Evolutionary conservation across 2,113 vertebrate genomes (phyloP).

Genomic region (Megaceryle maxima): DNA sequence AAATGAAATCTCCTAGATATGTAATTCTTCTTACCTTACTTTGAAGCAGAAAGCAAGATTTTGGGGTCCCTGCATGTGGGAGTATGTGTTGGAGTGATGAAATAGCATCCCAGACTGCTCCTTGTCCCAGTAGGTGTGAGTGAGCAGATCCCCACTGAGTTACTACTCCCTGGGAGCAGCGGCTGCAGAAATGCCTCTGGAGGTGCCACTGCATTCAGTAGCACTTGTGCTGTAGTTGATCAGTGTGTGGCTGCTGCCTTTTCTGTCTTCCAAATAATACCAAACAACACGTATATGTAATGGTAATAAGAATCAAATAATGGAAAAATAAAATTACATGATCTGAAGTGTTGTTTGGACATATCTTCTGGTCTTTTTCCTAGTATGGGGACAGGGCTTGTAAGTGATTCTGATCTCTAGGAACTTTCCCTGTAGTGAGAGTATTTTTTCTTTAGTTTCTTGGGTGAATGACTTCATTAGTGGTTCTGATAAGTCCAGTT

Average conservation of each 20-base stretch:
- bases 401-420: not conserved
- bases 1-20: not conserved
- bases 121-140: not conserved
- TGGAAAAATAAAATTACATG: not conserved
- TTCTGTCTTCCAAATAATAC: not conserved
- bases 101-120: not conserved
- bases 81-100: not conserved
- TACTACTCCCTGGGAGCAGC: not conserved
- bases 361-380: not conserved
- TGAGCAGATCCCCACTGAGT: not conserved
- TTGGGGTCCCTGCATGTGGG: not conserved
- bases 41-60: not conserved
- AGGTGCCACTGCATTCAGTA: not conserved
- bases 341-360: not conserved
- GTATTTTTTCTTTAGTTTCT: not conserved
- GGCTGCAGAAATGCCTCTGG: not conserved
- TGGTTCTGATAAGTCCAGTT: not conserved
- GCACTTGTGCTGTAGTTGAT: fast-evolving
- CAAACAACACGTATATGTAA: not conserved
- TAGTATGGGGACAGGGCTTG: not conserved
- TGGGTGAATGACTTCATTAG: not conserved
- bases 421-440: not conserved
- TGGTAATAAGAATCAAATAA: not conserved
- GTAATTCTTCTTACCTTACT: not conserved
- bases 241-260: not conserved